phyloP scores from a whole-genome alignment of 2,113 vertebrate genomes.

The Caranx melampygus region DNA sequence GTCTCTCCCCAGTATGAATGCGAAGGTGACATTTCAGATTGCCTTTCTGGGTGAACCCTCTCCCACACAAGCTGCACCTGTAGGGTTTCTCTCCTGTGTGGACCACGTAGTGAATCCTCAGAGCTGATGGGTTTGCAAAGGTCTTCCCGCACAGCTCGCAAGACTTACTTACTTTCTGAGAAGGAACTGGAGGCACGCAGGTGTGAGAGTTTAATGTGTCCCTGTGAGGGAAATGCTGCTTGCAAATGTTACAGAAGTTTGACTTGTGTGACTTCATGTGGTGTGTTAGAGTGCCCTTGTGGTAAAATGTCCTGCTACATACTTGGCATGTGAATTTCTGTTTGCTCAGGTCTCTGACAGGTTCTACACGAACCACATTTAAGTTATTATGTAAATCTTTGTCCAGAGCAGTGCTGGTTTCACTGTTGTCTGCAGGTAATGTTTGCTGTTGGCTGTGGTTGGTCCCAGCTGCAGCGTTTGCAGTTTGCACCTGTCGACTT shows the following conservation, averaged over 20 bases:
- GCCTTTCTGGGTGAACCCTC: constrained; percentile 78
- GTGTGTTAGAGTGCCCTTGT: constrained; percentile 68
- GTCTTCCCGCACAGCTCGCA: constrained; percentile 76
- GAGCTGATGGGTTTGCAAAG: constrained; percentile 71
- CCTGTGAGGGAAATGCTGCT: constrained; percentile 61
- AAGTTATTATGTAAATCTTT: constrained; percentile 31
- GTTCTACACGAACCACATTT: constrained; percentile 18
- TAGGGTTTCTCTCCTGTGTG: constrained; percentile 79
- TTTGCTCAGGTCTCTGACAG: constrained; percentile 4
- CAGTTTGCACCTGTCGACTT: constrained; percentile 42
- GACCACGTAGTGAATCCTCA: constrained; percentile 73
- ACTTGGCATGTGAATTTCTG: constrained; percentile 61
- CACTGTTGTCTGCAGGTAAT: constrained; percentile 1
- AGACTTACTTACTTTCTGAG: constrained; percentile 16
- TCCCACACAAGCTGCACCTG: constrained; percentile 70
- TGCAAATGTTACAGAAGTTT: constrained; percentile 70
- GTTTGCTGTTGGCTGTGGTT: constrained; percentile 28
- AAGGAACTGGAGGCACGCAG: constrained; percentile 38
- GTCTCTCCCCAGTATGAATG: constrained; percentile 78
- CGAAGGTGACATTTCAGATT: constrained; percentile 78
- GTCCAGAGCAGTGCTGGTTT: constrained; percentile 17
- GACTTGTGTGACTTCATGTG: constrained; percentile 77
- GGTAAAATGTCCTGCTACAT: constrained; percentile 68
- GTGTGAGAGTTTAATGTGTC: constrained; percentile 63
- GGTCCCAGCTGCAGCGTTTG: constrained; percentile 26